phyloP scores from a whole-genome alignment of 2,888 invertebrate genomes.

The Anticlea derivata region DNA sequence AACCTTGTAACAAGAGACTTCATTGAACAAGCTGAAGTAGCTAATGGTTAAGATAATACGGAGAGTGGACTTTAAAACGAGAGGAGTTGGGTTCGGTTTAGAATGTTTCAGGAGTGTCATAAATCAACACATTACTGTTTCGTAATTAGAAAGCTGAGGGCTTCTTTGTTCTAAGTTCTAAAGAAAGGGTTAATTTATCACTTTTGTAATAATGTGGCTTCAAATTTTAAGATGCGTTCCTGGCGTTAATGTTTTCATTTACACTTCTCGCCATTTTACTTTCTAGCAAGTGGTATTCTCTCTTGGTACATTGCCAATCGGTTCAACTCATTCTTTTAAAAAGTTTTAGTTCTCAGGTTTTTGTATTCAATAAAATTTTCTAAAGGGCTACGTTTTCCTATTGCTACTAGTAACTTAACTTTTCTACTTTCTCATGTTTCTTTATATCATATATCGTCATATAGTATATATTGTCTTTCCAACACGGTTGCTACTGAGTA shows the following conservation, averaged over 20 bases:
- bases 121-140: conserved; percentile 58
- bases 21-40: conserved; percentile 60
- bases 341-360: too few relatives aligned
- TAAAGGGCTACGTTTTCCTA: neutral
- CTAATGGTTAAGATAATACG: conserved; percentile 52
- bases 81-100: conserved; percentile 22
- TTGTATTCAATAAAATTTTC: neutral
- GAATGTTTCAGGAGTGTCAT: conserved; percentile 42
- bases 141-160: conserved; percentile 69
- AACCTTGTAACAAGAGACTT: conserved; percentile 66
- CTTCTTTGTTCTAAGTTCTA: conserved; percentile 67
- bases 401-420: neutral
- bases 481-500: neutral
- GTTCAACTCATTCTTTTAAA: neutral
- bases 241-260: neutral
- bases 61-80: conserved; percentile 28
- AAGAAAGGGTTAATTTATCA: conserved; percentile 29
- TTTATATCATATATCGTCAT: too few relatives aligned
- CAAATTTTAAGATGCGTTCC: conserved; percentile 3
- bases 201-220: conserved; percentile 16
- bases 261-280: conserved; percentile 1
- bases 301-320: conserved; percentile 2
- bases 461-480: neutral
- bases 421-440: too few relatives aligned
- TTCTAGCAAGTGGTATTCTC: conserved; percentile 4